These are phyloP conservation scores for Galaxias olidus DNA, from an alignment of 2,797 vertebrate genomes.

Conservation along the genomic window DNA sequence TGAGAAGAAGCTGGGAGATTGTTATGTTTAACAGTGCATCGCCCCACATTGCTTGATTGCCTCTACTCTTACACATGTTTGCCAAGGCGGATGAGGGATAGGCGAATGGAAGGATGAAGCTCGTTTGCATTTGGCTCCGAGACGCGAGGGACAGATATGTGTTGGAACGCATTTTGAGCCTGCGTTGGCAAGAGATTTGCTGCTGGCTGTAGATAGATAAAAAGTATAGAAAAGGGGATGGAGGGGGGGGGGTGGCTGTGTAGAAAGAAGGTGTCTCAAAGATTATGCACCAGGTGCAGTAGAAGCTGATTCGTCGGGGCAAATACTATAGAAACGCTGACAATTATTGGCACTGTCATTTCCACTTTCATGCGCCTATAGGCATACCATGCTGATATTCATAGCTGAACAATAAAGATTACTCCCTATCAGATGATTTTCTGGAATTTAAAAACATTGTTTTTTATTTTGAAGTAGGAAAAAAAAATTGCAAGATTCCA, in stretches of 20 bases:
- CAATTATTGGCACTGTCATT: too few relatives aligned
- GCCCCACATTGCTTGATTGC: conserved; percentile 35
- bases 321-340: conserved; percentile 48
- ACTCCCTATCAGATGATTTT: conserved; percentile 22
- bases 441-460: conserved; percentile 31
- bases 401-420: conserved; percentile 43
- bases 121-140: conserved; percentile 52
- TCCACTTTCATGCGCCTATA: too few relatives aligned
- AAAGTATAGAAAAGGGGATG: background rate
- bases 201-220: conserved; percentile 23
- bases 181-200: conserved; percentile 44
- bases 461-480: too few relatives aligned
- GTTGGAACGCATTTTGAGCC: conserved; percentile 49
- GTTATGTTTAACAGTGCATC: conserved; percentile 31
- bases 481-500: too few relatives aligned
- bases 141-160: conserved; percentile 42
- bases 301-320: conserved; percentile 50
- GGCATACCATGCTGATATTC: too few relatives aligned
- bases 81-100: too few relatives aligned
- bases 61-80: conserved; percentile 47
- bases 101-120: conserved; percentile 32
- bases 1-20: conserved; percentile 42
- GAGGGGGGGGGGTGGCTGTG: background rate
- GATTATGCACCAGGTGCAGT: conserved; percentile 55
- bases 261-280: conserved; percentile 12